Evolutionary conservation across 2,797 vertebrate species (phyloP), one percentile per base, ranked within the genome.

Genomic region (Myripristis jacobus): DNA sequence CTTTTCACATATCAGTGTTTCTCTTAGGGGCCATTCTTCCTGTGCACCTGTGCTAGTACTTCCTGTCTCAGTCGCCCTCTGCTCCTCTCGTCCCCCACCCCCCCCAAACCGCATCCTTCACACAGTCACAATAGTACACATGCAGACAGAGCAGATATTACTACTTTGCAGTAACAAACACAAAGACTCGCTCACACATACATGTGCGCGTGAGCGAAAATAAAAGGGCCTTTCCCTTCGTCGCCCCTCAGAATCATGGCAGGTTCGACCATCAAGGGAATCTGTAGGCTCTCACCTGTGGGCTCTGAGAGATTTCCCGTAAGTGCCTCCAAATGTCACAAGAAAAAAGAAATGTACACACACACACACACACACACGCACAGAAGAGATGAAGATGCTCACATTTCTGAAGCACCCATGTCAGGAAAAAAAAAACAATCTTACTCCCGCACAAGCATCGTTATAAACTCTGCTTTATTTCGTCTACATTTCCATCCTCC

Each of bases 11-110:
- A 80, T 80, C 77, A 83, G 66, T 85, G 85, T 90, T 89, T 77
- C 81, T 90, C 70, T 81, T 31, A 72, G 87, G 90, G 91, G 89
- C 90, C 88, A 79, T 87, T 90, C 91, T 94, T 95, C 94, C 94
- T 94, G 92, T 95, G 94, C 94, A 95, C 93, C 94, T 95, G 94
- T 90, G 86, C 84, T 83, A 87, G 62, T 87, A 86, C 90, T 94
- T 95, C 94, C 94, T 94, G 94, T 86, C 87, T 90, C 83, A 88
- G 84, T 88, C 81, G 76, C 85, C 83, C 87, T 87, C 85, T 27
- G 47, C 88, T 80, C 83, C 77, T 74, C 87, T 79, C 80, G 64
- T 48, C 52, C 36, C 68, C 80, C 52, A 27, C 68, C 80, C 19
- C 87, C 91, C 90, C 84, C 83, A 89, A 93, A 94, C 94, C 94